Evolutionary conservation across 35 echinoderm and acorn worm genomes (phyloP).

Genomic region (Apostichopus parvimensis): DNA sequence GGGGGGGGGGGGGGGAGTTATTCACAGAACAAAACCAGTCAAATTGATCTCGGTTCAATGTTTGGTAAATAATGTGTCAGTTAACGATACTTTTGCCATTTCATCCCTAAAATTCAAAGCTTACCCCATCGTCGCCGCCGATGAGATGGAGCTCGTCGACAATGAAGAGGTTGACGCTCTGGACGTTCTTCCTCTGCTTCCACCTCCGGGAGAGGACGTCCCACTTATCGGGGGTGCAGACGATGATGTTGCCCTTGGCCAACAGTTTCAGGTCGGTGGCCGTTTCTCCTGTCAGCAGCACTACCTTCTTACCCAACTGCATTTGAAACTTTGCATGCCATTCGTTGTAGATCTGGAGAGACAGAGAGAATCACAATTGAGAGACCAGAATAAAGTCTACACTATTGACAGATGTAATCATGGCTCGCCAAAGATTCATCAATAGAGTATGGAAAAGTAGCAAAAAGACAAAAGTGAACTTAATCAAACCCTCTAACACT

Average conservation of each 20-base stretch:
- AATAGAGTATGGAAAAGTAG: too few relatives aligned
- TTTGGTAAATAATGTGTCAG: too few relatives aligned
- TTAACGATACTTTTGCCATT: too few relatives aligned
- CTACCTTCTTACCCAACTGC: slow-evolving; percentile 92
- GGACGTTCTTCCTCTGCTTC: slow-evolving; percentile 99
- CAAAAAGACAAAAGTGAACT: too few relatives aligned
- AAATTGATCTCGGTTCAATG: too few relatives aligned
- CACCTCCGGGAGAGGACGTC: slow-evolving; percentile 93
- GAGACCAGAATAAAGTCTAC: too few relatives aligned
- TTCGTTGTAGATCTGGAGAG: slow-evolving; percentile 84
- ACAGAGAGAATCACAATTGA: too few relatives aligned
- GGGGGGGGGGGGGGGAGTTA: too few relatives aligned
- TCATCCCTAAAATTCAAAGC: not conserved
- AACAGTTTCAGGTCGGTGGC: slow-evolving; percentile 97
- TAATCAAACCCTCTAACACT: too few relatives aligned
- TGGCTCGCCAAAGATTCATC: too few relatives aligned
- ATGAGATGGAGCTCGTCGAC: slow-evolving; percentile 97
- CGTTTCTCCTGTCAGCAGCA: slow-evolving; percentile 85
- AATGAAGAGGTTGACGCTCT: slow-evolving; percentile 96
- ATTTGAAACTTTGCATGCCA: slow-evolving; percentile 99
- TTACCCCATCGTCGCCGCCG: slow-evolving; percentile 97
- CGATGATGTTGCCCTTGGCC: slow-evolving; percentile 98
- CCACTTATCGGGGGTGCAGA: slow-evolving; percentile 95
- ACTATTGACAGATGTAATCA: too few relatives aligned
- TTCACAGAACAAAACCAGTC: too few relatives aligned